Evolutionary conservation across 37 sponge, comb jelly and placozoan genomes (phyloP).

Genomic region (Theonella swinhoei): DNA sequence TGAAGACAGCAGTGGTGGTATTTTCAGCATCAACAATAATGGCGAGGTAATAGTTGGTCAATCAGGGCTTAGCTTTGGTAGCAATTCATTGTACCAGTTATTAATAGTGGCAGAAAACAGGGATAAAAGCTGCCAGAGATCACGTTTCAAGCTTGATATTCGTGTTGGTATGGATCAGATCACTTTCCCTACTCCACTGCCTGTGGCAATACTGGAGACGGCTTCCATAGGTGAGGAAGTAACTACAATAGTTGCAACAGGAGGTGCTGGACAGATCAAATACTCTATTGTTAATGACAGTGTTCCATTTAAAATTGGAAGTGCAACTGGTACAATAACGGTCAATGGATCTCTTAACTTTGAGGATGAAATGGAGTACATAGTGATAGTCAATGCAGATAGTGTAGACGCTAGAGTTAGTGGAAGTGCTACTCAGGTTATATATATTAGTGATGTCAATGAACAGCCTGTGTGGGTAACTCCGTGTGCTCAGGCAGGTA

Average conservation of each 20-base stretch:
- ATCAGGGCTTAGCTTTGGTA: not conserved
- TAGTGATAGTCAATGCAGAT: not conserved
- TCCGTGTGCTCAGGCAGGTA: constrained; percentile 26
- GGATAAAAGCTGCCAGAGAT: constrained; percentile 42
- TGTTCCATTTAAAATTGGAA: constrained; percentile 40
- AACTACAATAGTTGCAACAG: constrained; percentile 23
- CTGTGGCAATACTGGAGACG: constrained; percentile 14
- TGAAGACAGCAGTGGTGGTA: constrained; percentile 41
- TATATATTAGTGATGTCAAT: constrained; percentile 48
- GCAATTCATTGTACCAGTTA: constrained; percentile 5
- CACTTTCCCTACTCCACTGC: not conserved
- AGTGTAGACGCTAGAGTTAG: not conserved
- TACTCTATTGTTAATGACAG: constrained; percentile 61
- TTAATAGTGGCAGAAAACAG: constrained; percentile 45
- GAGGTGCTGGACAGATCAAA: constrained; percentile 36
- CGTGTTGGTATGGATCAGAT: constrained; percentile 11
- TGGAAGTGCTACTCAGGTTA: constrained; percentile 26
- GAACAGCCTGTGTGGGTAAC: constrained; percentile 50
- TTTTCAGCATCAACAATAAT: constrained; percentile 41
- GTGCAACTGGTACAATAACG: constrained; percentile 32
- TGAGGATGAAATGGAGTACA: not conserved
- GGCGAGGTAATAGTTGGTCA: constrained; percentile 42
- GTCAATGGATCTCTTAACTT: constrained; percentile 25
- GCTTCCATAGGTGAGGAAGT: constrained; percentile 28
- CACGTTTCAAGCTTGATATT: constrained; percentile 32